Evolutionary conservation across 2,797 vertebrate species (phyloP), one percentile per base, ranked within the genome.

Genomic region (Silurus aristotelis): DNA sequence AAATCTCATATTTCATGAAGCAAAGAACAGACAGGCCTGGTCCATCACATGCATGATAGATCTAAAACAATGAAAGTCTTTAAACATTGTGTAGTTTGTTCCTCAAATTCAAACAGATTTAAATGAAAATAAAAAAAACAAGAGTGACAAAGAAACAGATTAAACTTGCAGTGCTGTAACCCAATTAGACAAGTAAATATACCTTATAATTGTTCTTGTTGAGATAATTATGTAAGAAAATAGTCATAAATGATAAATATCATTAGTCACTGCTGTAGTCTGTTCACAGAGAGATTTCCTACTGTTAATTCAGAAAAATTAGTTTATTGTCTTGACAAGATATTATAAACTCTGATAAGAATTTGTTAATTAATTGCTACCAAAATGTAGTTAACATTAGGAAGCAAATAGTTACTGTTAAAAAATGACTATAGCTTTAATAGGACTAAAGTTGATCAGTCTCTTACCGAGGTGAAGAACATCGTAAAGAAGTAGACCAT

Each of bases 401-500:
- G 10, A 60, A 13, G 31, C 19, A 60, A 46, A 17, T 22, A 67
- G 17, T 8, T 12, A 67, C 22, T 67, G 27, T 79, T 46, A 25
- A 17, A 66, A 58, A 19, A 55, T 22, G 22, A 7, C 19, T 78
- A 31, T 61, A 61, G 12, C 43, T 8, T 22, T 61, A 31, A 77
- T 12, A 77, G 1, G 14, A 31, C 4, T 20, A 61, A 22, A 48
- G 22, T 4, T 19, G 61, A 0, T 4, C 66, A 38, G 52, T 31
- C 25, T 86, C 98, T 98, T 93, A 99, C 98, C 96, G 95, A 96
- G 9, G 93, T 94, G 58, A 99, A 99, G 94, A 99, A 99, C 96
- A 96, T 99, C 88, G 97, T 99, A 94, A 99, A 99, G 93, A 99
- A 97, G 90, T 98, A 99, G 87, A 99, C 96, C 98, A 99, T 99